These are phyloP conservation scores for Eonycteris spelaea DNA, from an alignment of 2,113 vertebrate genomes.

Conservation along the genomic window DNA sequence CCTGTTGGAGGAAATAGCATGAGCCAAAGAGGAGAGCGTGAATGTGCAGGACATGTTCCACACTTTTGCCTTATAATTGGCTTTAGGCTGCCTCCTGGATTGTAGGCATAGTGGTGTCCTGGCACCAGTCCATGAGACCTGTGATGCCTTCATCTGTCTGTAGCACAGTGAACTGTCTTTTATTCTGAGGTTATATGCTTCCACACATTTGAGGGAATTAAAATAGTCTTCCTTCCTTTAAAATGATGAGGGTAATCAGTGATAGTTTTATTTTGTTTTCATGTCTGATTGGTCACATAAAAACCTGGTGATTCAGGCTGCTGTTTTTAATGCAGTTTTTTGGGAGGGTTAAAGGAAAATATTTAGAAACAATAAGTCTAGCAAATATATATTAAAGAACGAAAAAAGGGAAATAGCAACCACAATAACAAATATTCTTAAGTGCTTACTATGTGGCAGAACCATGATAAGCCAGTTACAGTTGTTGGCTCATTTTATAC, in stretches of 20 bases:
- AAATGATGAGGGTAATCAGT: not conserved
- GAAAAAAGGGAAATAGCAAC: not conserved
- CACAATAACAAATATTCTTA: not conserved
- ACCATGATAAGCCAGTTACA: not conserved
- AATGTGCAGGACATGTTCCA: not conserved
- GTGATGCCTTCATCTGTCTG: not conserved
- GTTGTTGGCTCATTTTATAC: not conserved
- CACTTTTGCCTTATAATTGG: not conserved
- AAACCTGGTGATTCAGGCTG: not conserved
- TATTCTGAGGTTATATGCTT: not conserved
- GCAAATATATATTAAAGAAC: not conserved
- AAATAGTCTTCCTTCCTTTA: not conserved
- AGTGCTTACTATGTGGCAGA: not conserved
- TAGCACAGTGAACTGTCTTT: not conserved
- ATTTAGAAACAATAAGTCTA: not conserved
- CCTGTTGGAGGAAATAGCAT: not conserved
- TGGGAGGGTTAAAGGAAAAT: not conserved
- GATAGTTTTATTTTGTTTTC: conserved; percentile 4
- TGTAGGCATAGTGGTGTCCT: not conserved
- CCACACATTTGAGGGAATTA: not conserved
- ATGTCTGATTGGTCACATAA: not conserved
- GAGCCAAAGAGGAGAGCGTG: not conserved
- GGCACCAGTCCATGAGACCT: not conserved
- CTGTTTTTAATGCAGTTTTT: not conserved
- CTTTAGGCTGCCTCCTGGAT: not conserved